Evolutionary conservation across 2,888 invertebrate genomes (phyloP).

Genomic region (Luffia ferchaultella): DNA sequence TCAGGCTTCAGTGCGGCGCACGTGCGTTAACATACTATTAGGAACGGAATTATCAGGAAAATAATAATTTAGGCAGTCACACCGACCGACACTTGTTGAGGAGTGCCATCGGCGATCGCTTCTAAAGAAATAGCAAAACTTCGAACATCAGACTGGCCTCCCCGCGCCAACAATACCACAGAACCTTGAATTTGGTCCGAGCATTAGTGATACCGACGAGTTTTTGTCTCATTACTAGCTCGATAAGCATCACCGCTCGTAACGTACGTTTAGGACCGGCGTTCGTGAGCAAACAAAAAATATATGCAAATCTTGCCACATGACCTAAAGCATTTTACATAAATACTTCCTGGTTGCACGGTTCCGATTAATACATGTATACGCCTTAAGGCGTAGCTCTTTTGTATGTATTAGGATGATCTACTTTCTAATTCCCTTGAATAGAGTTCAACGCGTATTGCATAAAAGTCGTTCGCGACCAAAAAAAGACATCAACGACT

Average conservation of each 20-base stretch:
- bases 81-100: conserved; percentile 9
- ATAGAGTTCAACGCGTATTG: neutral
- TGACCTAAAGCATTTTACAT: neutral
- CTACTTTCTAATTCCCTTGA: neutral
- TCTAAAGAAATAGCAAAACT: too few relatives aligned
- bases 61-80: conserved; percentile 9
- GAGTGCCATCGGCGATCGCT: too few relatives aligned
- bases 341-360: neutral
- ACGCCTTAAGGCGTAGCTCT: neutral
- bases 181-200: conserved; percentile 29
- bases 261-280: conserved; percentile 35
- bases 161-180: conserved; percentile 23
- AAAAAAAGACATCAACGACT: neutral
- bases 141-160: too few relatives aligned
- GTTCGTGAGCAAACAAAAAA: conserved; percentile 22
- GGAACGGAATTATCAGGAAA: too few relatives aligned
- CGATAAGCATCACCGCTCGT: conserved; percentile 38
- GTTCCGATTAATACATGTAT: neutral
- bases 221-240: conserved; percentile 35
- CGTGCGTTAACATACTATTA: too few relatives aligned
- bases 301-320: neutral
- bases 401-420: neutral
- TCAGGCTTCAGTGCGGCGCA: neutral
- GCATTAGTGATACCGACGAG: conserved; percentile 35
- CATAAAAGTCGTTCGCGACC: neutral